Evolutionary conservation across 2,888 invertebrate genomes (phyloP), one percentile per base, ranked within the genome.

Genomic region (Sarcophaga subvicina): DNA sequence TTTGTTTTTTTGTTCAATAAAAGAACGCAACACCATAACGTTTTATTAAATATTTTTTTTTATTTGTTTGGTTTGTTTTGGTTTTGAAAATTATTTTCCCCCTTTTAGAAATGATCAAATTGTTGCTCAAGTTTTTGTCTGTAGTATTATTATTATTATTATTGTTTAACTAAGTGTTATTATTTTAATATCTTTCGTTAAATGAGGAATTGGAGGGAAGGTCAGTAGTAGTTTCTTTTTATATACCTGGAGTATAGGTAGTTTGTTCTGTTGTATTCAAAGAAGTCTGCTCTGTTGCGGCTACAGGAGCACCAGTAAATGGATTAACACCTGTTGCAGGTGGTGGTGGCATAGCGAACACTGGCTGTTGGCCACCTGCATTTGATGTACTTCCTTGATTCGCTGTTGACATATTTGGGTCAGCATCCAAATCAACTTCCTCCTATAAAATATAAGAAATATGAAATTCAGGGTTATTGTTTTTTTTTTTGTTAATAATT

Each of bases 211-310:
- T 80, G 64, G 76, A 72, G 79, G 83, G 76, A 76, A 77, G 72
- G 37, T 81, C 60, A 83, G 25, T 70, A 80, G 63, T 75, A 59
- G 79, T 86, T 88, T 83, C 84, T 87, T 88, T 89, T 92, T 92
- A 92, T 91, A 93, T 93, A 94, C 94, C 94, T 93, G 94, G 93
- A 89, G 94, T 93, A 90, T 94, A 94, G 88, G 93, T 94, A 86
- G 93, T 91, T 90, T 93, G 93, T 90, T 93, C 94, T 88, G 93
- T 91, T 89, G 92, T 91, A 90, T 94, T 94, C 88, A 94, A 91
- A 88, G 93, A 93, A 81, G 93, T 94, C 85, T 91, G 92, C 90
- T 94, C 93, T 67, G 92, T 94, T 69, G 93, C 91, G 5, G 93
- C 91, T 47, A 92, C 92, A 17, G 92, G 92, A 76, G 92, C 92